Conservation (phyloP, 2,113 vertebrate species). For the Pica pica region DNA sequence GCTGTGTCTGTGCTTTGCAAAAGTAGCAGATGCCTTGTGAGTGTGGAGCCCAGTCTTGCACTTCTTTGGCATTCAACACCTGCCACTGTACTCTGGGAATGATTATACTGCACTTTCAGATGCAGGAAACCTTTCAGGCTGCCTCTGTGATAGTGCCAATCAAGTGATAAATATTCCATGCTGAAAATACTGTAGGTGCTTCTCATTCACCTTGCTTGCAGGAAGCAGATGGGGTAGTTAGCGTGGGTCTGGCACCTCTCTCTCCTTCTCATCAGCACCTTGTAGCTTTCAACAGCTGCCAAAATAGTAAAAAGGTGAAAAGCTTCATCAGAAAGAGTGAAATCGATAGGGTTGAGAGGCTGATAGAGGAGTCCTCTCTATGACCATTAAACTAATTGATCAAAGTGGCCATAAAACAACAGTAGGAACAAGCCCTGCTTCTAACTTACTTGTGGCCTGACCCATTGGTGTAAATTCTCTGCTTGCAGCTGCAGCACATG, state of each 20-base stretch:
- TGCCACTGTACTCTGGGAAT: not conserved
- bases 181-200: not conserved
- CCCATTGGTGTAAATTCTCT: not conserved
- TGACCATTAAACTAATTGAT: not conserved
- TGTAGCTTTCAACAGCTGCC: not conserved
- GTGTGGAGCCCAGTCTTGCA: not conserved
- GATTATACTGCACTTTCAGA: not conserved
- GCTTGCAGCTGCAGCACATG: not conserved
- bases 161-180: not conserved
- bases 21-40: not conserved
- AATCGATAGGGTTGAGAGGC: not conserved
- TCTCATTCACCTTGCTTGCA: not conserved
- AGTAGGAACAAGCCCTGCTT: not conserved
- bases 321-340: not conserved
- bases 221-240: not conserved
- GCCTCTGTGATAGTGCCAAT: not conserved
- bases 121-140: not conserved
- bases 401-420: not conserved
- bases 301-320: not conserved
- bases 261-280: not conserved
- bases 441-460: not conserved
- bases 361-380: not conserved
- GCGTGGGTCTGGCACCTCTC: not conserved
- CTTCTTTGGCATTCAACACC: not conserved
- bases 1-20: not conserved